Evolutionary conservation across 2,113 vertebrate genomes (phyloP).

Genomic region (Falco punctatus): DNA sequence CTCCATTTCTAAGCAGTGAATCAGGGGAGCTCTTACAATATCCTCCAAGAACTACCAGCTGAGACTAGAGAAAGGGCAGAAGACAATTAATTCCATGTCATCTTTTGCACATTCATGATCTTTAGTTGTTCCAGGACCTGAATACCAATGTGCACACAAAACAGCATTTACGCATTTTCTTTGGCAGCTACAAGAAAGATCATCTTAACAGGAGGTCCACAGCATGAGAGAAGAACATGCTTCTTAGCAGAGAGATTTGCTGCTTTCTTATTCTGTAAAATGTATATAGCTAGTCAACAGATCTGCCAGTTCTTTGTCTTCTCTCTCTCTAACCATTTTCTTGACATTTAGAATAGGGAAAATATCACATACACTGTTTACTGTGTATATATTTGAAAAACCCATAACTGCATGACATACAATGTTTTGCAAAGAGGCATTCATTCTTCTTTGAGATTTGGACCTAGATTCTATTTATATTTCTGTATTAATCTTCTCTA

Average conservation of each 20-base stretch:
- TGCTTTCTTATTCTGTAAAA: background rate
- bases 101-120: background rate
- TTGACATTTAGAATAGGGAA: background rate
- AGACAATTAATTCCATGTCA: background rate
- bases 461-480: slow-evolving; percentile 22
- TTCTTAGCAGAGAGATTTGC: background rate
- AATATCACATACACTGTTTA: background rate
- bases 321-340: background rate
- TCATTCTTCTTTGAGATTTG: slow-evolving; percentile 43
- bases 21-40: background rate
- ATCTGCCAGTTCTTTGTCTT: background rate
- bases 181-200: background rate
- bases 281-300: background rate
- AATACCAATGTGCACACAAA: background rate
- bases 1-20: background rate
- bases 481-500: slow-evolving; percentile 32
- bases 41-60: background rate
- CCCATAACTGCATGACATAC: background rate
- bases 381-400: slow-evolving; percentile 31
- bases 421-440: slow-evolving; percentile 8
- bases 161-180: background rate
- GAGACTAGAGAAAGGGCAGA: background rate
- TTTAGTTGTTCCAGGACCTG: background rate
- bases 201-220: background rate
- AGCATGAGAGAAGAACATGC: background rate